These are phyloP conservation scores for Phrynocephalus forsythii DNA, from an alignment of 2,797 vertebrate species.

Conservation along the genomic window DNA sequence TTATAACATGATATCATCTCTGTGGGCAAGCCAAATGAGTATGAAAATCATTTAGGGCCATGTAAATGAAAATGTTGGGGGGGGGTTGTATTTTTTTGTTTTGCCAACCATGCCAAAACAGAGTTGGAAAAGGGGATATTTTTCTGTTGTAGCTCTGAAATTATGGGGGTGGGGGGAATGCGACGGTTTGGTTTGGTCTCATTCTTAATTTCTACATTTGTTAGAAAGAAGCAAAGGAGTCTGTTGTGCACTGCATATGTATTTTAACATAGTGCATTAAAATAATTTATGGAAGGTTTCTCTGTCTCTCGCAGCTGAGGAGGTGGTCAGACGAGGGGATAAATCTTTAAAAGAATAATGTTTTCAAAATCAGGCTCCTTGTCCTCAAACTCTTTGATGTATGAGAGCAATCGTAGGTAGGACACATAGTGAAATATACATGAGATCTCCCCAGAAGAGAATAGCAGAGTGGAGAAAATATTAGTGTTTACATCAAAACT, in stretches of 20 bases:
- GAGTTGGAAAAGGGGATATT: no score
- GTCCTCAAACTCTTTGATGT: conserved; percentile 83
- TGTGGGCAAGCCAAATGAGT: background rate
- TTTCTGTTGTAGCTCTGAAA: no score
- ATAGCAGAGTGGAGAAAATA: conserved; percentile 75
- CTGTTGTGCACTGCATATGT: background rate
- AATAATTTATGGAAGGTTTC: conserved; percentile 77
- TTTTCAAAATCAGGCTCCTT: conserved; percentile 83
- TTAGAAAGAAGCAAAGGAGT: background rate
- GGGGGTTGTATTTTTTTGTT: no score
- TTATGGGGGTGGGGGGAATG: background rate
- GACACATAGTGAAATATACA: conserved; percentile 82
- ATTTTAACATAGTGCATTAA: conserved; percentile 65
- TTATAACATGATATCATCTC: background rate
- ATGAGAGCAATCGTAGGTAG: conserved; percentile 81
- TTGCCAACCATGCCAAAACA: background rate
- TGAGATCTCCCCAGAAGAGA: conserved; percentile 77
- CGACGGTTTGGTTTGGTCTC: background rate
- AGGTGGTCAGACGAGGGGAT: conserved; percentile 80
- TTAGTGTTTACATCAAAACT: conserved; percentile 83
- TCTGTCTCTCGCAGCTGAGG: conserved; percentile 69
- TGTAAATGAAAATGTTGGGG: background rate
- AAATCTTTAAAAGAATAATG: conserved; percentile 86
- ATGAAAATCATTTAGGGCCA: background rate
- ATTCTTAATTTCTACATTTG: conserved; percentile 26